Evolutionary conservation across 2,888 invertebrate species (phyloP).

Genomic region (Chaitophorus viminalis): DNA sequence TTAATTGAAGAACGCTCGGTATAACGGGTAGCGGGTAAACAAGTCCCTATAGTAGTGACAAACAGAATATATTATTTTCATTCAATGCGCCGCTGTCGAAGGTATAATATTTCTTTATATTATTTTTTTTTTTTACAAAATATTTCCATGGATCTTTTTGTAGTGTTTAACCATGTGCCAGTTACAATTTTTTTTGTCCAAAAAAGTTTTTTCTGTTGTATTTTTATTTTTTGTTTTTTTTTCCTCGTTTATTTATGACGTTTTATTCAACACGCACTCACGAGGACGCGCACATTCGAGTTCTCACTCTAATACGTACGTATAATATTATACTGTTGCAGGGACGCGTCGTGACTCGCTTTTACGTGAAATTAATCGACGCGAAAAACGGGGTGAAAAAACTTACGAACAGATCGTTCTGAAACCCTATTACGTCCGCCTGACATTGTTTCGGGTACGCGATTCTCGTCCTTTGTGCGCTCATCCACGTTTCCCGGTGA

Average conservation of each 20-base stretch:
- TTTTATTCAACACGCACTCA: not conserved
- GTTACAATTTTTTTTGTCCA: not conserved
- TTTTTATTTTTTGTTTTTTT: not conserved
- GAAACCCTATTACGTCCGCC: no score
- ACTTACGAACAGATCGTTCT: not conserved
- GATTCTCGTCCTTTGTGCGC: no score
- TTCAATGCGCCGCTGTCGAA: not conserved
- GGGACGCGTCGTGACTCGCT: not conserved
- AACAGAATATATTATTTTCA: conserved; percentile 17
- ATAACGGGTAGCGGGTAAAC: not conserved
- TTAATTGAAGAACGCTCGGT: conserved; percentile 17
- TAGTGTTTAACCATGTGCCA: not conserved
- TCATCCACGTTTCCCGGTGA: no score
- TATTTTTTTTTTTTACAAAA: conserved; percentile 10
- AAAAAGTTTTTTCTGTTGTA: not conserved
- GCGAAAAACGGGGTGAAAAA: not conserved
- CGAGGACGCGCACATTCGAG: no score
- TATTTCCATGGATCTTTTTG: not conserved
- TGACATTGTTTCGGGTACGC: no score
- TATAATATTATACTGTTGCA: not conserved
- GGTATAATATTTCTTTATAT: conserved; percentile 6
- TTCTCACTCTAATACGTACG: not conserved
- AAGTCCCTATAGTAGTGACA: conserved; percentile 36
- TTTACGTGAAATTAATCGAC: not conserved
- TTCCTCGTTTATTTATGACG: not conserved